A percentile compares a stretch with the other conserved stretches of the same genome.
These are phyloP conservation scores for Rhimphoctona megacephalus DNA, from an alignment of 2,888 invertebrate species.

Conservation along the genomic window DNA sequence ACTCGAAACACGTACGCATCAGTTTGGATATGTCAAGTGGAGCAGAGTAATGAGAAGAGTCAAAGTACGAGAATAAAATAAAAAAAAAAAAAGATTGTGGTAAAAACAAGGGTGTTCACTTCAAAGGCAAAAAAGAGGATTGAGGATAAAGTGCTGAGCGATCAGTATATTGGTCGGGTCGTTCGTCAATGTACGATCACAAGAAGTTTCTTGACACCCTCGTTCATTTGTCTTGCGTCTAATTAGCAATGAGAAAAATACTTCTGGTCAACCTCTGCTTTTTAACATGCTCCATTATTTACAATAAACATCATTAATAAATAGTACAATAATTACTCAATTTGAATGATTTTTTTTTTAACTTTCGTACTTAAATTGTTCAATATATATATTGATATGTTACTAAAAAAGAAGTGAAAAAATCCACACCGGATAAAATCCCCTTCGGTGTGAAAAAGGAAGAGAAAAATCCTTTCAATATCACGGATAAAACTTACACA, in stretches of 20 bases:
- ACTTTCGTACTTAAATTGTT: background rate
- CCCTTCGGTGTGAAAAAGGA: background rate
- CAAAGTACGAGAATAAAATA: background rate
- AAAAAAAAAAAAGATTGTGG: conserved; percentile 1
- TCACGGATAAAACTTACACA: background rate
- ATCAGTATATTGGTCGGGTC: background rate
- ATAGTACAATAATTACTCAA: background rate
- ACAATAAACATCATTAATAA: background rate
- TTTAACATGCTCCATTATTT: background rate
- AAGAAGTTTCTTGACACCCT: background rate
- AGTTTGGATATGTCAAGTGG: background rate
- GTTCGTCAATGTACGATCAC: conserved; percentile 7
- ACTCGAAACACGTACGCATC: background rate
- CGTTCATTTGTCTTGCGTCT: background rate
- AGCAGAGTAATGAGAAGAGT: background rate
- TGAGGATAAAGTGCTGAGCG: background rate
- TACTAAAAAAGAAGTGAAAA: background rate
- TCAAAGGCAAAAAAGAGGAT: background rate
- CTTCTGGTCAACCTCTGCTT: background rate
- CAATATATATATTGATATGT: background rate
- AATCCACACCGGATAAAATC: background rate
- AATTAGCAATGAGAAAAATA: background rate
- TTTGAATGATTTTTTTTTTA: background rate
- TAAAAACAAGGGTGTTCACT: background rate
- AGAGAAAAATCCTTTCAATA: conserved; percentile 4